phyloP scores from a whole-genome alignment of 2,797 vertebrate species.

The Poecilia picta region DNA sequence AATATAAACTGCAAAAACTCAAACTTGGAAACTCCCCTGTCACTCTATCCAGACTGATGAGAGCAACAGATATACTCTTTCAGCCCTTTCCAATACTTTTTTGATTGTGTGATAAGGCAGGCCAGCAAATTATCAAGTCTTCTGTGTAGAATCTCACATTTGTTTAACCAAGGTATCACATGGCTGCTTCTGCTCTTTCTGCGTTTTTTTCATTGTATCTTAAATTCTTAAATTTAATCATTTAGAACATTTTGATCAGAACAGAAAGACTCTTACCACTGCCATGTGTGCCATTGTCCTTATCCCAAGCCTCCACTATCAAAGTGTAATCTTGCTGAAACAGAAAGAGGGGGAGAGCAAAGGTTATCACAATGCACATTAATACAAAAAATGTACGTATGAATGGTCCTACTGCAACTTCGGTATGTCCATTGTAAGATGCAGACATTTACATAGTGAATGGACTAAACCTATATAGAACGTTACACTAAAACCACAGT shows the following conservation, averaged over 20 bases:
- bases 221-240: neutral
- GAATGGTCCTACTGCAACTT: slow-evolving; percentile 18
- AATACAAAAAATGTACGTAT: slow-evolving; percentile 28
- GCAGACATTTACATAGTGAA: neutral
- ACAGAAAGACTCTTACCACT: slow-evolving; percentile 80
- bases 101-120: neutral
- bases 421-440: neutral
- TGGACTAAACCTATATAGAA: neutral
- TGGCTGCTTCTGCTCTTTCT: neutral
- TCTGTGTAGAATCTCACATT: neutral
- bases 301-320: slow-evolving; percentile 93
- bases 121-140: neutral
- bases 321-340: slow-evolving; percentile 90
- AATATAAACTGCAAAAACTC: neutral
- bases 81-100: neutral
- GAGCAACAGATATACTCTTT: neutral
- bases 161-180: neutral
- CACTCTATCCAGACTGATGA: neutral
- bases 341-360: slow-evolving; percentile 51
- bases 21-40: neutral
- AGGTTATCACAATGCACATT: slow-evolving; percentile 52
- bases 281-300: slow-evolving; percentile 87
- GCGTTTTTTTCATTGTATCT: neutral
- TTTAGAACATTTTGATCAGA: neutral
- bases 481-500: neutral